Conservation (phyloP, 2,888 invertebrate species). For the Pandemis corylana region DNA sequence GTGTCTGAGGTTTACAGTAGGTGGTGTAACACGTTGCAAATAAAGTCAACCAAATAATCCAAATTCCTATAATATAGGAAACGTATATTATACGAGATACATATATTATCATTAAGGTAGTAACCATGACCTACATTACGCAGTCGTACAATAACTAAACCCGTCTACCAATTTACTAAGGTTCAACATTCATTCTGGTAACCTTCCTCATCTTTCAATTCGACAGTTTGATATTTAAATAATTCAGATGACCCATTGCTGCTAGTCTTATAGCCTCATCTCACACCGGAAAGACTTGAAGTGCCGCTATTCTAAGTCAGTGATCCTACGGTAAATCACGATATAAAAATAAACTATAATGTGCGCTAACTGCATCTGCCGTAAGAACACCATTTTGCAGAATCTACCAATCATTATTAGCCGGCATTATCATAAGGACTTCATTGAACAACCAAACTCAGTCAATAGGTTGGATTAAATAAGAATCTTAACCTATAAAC, state of each 20-base stretch:
- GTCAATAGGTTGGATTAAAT: slow-evolving; percentile 38
- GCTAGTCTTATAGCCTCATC: background rate
- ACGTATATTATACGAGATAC: too few species aligned
- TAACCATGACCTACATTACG: background rate
- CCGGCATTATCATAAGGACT: slow-evolving; percentile 15
- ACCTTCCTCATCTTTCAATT: too few species aligned
- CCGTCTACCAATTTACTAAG: background rate
- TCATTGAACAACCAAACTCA: slow-evolving; percentile 34
- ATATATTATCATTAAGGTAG: background rate
- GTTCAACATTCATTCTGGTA: background rate
- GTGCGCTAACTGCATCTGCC: background rate
- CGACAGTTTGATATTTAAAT: background rate
- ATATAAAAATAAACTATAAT: background rate
- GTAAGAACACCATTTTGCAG: background rate
- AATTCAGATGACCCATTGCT: background rate
- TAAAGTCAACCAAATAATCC: too few species aligned
- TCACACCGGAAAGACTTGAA: background rate
- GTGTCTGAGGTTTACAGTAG: too few species aligned
- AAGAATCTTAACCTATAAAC: slow-evolving; percentile 60
- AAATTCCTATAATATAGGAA: background rate
- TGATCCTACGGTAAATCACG: background rate
- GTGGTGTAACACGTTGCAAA: too few species aligned
- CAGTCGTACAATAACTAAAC: background rate
- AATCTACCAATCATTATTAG: slow-evolving; percentile 10
- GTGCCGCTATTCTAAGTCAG: background rate